Conservation (phyloP, 2,113 vertebrate species). For the Ophthalmolycus amberensis region DNA sequence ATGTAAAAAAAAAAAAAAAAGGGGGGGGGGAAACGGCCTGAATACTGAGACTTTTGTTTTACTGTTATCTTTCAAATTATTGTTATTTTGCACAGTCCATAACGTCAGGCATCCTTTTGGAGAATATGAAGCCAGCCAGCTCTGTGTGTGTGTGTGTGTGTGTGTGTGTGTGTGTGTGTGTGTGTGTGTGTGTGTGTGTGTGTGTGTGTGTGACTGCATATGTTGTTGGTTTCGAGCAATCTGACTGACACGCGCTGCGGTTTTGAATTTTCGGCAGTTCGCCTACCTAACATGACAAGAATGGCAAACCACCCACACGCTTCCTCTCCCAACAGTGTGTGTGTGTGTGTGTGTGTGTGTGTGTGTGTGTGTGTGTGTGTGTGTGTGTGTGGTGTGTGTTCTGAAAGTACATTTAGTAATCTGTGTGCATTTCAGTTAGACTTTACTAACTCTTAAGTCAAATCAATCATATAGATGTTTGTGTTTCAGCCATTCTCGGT, state of each 20-base stretch:
- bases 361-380: not conserved
- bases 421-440: conserved; percentile 16
- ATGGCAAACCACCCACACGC: conserved; percentile 50
- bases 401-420: not conserved
- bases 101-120: not conserved
- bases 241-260: conserved; percentile 57
- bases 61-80: not conserved
- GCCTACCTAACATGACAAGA: conserved; percentile 5
- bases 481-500: not conserved
- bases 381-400: not conserved
- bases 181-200: not conserved
- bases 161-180: too few relatives aligned
- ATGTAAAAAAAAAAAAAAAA: conserved; percentile 4
- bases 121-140: not conserved
- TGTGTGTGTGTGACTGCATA: not conserved
- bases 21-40: not conserved
- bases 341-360: not conserved
- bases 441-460: not conserved
- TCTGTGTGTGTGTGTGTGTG: too few relatives aligned
- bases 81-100: not conserved
- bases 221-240: not conserved
- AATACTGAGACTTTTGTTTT: conserved; percentile 1
- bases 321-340: conserved; percentile 16
- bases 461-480: not conserved
- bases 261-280: conserved; percentile 51